Evolutionary conservation across 2,113 vertebrate genomes (phyloP).

Genomic region (Hippoglossus stenolepis): DNA sequence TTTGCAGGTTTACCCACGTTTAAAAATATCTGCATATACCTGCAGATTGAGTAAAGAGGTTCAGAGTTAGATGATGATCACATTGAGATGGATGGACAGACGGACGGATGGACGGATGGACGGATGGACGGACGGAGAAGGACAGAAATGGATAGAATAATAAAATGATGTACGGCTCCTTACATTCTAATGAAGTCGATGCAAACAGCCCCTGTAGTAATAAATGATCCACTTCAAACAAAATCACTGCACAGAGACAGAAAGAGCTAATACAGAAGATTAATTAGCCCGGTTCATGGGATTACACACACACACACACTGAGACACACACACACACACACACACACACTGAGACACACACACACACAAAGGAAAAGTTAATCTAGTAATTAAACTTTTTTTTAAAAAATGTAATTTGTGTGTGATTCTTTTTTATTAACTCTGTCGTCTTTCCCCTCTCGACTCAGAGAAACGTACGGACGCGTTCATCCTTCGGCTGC

Average conservation of each 20-base stretch:
- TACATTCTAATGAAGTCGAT: slow-evolving; percentile 42
- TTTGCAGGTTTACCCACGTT: too few species aligned
- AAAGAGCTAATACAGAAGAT: slow-evolving; percentile 35
- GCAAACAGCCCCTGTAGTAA: slow-evolving; percentile 53
- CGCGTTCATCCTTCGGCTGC: too few species aligned
- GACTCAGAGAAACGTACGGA: too few species aligned
- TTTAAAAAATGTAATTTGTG: slow-evolving; percentile 9
- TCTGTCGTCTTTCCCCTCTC: too few species aligned
- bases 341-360: too few species aligned
- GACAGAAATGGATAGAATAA: background rate
- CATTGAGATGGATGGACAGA: background rate
- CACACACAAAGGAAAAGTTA: slow-evolving; percentile 20
- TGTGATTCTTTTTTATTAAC: slow-evolving; percentile 11
- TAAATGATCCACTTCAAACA: slow-evolving; percentile 70
- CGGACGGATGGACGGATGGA: too few species aligned
- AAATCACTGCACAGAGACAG: slow-evolving; percentile 51
- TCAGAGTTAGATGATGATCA: background rate
- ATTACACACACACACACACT: slow-evolving; percentile 42
- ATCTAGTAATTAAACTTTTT: slow-evolving; percentile 43
- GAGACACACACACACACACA: too few species aligned
- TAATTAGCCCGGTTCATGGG: slow-evolving; percentile 53
- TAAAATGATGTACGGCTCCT: slow-evolving; percentile 16
- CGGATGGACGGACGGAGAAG: too few species aligned
- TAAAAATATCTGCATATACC: too few species aligned
- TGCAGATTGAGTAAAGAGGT: too few species aligned